phyloP scores from a whole-genome alignment of 2,113 vertebrate species.

The Notarius lentiginosus region DNA sequence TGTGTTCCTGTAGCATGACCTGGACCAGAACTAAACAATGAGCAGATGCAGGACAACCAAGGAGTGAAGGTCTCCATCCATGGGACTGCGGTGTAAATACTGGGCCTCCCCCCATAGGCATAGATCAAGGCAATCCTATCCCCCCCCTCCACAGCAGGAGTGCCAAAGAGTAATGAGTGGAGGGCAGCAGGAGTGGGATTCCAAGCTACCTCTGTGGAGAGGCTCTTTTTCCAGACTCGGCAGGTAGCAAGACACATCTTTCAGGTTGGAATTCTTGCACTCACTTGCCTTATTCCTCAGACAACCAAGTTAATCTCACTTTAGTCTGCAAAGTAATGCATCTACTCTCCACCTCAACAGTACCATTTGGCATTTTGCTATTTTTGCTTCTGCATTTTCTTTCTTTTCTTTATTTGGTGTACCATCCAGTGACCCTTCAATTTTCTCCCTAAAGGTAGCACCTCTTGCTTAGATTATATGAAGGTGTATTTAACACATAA shows the following conservation, averaged over 20 bases:
- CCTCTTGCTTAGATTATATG: not conserved
- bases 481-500: not conserved
- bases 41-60: constrained; percentile 68
- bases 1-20: constrained; percentile 45
- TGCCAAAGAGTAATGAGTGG: constrained; percentile 91
- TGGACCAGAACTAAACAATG: constrained; percentile 63
- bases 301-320: constrained; percentile 90
- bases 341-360: constrained; percentile 68
- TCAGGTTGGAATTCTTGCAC: constrained; percentile 85
- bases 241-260: constrained; percentile 76
- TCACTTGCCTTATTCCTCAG: constrained; percentile 89
- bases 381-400: not conserved
- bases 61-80: constrained; percentile 80
- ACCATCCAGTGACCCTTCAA: constrained; percentile 1
- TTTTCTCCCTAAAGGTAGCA: not conserved
- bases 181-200: constrained; percentile 84
- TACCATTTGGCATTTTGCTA: constrained; percentile 4
- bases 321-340: constrained; percentile 31
- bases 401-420: constrained; percentile 14
- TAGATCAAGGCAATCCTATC: constrained; percentile 80
- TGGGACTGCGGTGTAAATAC: constrained; percentile 89
- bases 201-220: constrained; percentile 78
- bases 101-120: constrained; percentile 81
- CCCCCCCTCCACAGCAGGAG: constrained; percentile 79
- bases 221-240: constrained; percentile 79